A percentile compares a stretch with the other conserved stretches of the same genome.
phyloP scores from a whole-genome alignment of 2,113 vertebrate genomes.

The Mola mola region DNA sequence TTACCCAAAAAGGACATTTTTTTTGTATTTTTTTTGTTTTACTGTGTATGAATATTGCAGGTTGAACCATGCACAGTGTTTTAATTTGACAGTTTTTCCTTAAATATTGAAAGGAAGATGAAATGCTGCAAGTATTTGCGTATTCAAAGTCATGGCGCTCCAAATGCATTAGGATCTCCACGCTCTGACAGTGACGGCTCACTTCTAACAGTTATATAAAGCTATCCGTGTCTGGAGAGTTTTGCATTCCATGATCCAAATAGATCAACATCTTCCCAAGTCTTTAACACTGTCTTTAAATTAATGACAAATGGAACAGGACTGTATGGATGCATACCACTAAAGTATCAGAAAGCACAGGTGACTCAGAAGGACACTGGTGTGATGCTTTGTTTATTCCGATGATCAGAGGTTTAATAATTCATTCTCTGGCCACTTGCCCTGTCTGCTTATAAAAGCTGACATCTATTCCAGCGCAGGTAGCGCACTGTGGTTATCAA shows the following conservation, averaged over 20 bases:
- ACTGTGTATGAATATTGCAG: too few species aligned
- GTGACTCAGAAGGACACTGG: not conserved
- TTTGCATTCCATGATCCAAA: too few species aligned
- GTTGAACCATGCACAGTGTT: too few species aligned
- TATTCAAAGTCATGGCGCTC: too few species aligned
- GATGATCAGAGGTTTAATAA: constrained; percentile 18
- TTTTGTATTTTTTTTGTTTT: too few species aligned
- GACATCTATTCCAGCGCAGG: constrained; percentile 29
- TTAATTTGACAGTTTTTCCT: too few species aligned
- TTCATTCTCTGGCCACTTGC: not conserved
- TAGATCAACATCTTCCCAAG: too few species aligned
- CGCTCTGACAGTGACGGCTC: not conserved
- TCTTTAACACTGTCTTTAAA: constrained; percentile 15
- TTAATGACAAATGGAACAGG: constrained; percentile 7
- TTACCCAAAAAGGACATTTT: too few species aligned
- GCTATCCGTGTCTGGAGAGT: too few species aligned
- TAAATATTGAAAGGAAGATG: not conserved
- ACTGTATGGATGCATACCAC: constrained; percentile 4
- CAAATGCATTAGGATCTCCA: not conserved
- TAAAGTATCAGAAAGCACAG: constrained; percentile 10
- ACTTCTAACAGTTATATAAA: not conserved
- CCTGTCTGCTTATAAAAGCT: constrained; percentile 11
- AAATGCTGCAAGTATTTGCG: constrained; percentile 7
- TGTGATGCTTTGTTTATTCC: not conserved
- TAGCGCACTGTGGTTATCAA: constrained; percentile 43